phyloP scores from a whole-genome alignment of 2,113 vertebrate genomes.

The Panurus biarmicus region DNA sequence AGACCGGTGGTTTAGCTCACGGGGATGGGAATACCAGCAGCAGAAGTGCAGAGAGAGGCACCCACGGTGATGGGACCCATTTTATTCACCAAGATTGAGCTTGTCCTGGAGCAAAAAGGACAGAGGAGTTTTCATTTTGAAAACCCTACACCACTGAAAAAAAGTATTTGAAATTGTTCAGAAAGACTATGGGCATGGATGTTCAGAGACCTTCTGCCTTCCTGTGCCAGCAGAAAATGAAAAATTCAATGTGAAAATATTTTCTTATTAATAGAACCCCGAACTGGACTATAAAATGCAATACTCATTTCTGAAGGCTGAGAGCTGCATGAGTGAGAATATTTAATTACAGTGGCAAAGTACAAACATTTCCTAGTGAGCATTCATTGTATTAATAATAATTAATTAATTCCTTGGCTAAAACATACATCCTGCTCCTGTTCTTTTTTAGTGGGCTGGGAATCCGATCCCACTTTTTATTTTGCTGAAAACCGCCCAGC shows the following conservation, averaged over 20 bases:
- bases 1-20: background rate
- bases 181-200: background rate
- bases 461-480: background rate
- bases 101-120: background rate
- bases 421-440: background rate
- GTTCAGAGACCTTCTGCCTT: background rate
- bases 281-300: background rate
- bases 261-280: background rate
- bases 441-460: background rate
- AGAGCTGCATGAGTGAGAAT: background rate
- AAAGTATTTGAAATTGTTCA: background rate
- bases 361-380: background rate
- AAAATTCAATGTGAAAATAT: background rate
- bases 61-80: background rate
- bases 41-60: rapidly evolving
- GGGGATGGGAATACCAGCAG: background rate
- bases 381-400: background rate
- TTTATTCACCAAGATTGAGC: background rate
- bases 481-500: background rate
- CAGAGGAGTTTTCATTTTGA: background rate
- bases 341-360: background rate
- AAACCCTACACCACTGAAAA: background rate
- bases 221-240: background rate
- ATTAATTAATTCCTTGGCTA: constrained; percentile 13
- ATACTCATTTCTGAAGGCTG: background rate